These are phyloP conservation scores for Enteromius mattozi DNA, from an alignment of 2,797 vertebrate species.

Conservation along the genomic window DNA sequence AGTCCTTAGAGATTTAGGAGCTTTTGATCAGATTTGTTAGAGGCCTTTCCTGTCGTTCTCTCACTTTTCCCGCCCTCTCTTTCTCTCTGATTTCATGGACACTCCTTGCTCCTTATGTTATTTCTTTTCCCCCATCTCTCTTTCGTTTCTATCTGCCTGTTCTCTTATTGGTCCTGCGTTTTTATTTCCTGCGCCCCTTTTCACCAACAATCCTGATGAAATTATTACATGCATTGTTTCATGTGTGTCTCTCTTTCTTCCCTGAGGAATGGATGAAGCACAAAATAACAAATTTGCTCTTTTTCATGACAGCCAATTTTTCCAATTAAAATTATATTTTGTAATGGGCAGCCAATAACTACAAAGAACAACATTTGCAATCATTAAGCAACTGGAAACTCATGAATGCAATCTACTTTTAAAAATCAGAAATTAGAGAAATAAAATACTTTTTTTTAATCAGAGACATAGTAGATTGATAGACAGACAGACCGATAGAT, in stretches of 20 bases:
- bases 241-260: neutral
- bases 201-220: neutral
- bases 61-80: slow-evolving; percentile 17
- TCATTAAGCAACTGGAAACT: neutral
- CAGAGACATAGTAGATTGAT: neutral
- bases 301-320: neutral
- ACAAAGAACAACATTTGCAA: neutral
- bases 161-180: neutral
- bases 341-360: neutral
- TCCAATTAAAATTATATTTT: neutral
- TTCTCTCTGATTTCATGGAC: neutral
- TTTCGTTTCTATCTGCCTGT: neutral
- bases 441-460: neutral
- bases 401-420: neutral
- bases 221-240: slow-evolving; percentile 30
- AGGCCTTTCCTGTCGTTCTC: slow-evolving; percentile 24
- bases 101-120: neutral
- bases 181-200: neutral
- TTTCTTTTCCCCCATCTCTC: neutral
- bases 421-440: neutral
- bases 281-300: neutral
- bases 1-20: slow-evolving; percentile 16
- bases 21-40: slow-evolving; percentile 43
- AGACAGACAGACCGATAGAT: too few species aligned
- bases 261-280: neutral